Evolutionary conservation across 2,113 vertebrate genomes (phyloP).

Genomic region (Cebidichthys violaceus): DNA sequence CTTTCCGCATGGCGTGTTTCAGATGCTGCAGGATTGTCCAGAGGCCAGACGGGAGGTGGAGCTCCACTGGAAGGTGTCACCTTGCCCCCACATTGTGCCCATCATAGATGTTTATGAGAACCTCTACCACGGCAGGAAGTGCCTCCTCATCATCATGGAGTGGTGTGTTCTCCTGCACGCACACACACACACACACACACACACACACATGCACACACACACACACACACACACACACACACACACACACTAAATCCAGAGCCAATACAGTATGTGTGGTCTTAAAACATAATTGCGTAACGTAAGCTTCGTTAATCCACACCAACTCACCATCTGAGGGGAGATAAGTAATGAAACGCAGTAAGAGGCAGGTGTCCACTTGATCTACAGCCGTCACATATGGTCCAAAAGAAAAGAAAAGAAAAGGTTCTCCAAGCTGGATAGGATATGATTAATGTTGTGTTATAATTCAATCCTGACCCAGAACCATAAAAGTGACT

Average conservation of each 20-base stretch:
- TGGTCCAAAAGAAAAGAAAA: conserved; percentile 1
- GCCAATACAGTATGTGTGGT: conserved; percentile 5
- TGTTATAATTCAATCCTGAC: not conserved
- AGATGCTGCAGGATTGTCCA: conserved; percentile 93
- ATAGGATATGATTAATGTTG: not conserved
- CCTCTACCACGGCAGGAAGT: conserved; percentile 90
- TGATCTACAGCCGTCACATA: not conserved
- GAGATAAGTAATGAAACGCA: conserved; percentile 16
- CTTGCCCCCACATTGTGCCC: conserved; percentile 89
- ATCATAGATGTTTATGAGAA: conserved; percentile 95
- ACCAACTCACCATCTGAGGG: conserved; percentile 22
- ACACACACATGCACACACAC: not conserved
- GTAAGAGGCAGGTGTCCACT: not conserved
- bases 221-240: not conserved
- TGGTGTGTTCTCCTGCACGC: conserved; percentile 79
- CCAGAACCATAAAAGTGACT: not conserved
- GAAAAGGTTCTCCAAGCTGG: not conserved
- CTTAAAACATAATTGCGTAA: not conserved
- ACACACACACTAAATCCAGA: not conserved
- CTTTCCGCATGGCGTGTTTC: not conserved
- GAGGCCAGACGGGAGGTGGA: conserved; percentile 92
- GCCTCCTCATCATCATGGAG: conserved; percentile 94
- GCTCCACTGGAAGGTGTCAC: conserved; percentile 91
- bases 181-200: not conserved
- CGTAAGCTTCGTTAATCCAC: conserved; percentile 3